Evolutionary conservation across 1,140 invertebrate genomes (phyloP).

Genomic region (Bombus impatiens): DNA sequence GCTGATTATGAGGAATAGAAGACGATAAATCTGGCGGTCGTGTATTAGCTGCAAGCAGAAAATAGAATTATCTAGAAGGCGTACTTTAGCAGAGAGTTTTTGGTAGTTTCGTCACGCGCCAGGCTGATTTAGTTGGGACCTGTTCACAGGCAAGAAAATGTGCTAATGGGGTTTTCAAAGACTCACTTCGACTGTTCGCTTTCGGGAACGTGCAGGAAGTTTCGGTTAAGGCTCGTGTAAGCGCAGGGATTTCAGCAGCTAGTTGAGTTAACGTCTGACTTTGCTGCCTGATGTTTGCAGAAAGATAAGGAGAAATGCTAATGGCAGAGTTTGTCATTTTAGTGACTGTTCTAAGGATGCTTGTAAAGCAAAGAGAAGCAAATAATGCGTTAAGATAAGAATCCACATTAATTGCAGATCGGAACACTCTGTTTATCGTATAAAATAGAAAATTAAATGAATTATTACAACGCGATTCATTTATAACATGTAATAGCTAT

Average conservation of each 20-base stretch:
- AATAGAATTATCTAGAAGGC: background rate
- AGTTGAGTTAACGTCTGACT: constrained; percentile 5
- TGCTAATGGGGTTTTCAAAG: constrained; percentile 10
- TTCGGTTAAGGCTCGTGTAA: background rate
- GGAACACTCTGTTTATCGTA: no score
- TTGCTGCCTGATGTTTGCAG: background rate
- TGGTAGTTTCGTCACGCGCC: constrained; percentile 20
- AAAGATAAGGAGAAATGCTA: background rate
- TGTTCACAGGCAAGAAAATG: background rate
- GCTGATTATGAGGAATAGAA: background rate
- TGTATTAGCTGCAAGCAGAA: background rate
- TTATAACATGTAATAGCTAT: no score
- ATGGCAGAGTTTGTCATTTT: background rate
- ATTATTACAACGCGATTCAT: no score
- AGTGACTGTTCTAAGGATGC: background rate
- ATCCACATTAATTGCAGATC: no score
- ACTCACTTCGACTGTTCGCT: background rate
- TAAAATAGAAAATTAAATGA: no score
- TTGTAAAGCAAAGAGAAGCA: background rate
- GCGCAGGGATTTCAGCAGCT: background rate
- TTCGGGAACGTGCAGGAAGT: background rate
- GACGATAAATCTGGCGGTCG: background rate
- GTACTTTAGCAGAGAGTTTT: background rate
- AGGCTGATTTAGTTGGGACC: constrained; percentile 10
- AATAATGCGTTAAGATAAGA: no score